Evolutionary conservation across 2,797 vertebrate genomes (phyloP).

Genomic region (Chaenodraco wilsoni): DNA sequence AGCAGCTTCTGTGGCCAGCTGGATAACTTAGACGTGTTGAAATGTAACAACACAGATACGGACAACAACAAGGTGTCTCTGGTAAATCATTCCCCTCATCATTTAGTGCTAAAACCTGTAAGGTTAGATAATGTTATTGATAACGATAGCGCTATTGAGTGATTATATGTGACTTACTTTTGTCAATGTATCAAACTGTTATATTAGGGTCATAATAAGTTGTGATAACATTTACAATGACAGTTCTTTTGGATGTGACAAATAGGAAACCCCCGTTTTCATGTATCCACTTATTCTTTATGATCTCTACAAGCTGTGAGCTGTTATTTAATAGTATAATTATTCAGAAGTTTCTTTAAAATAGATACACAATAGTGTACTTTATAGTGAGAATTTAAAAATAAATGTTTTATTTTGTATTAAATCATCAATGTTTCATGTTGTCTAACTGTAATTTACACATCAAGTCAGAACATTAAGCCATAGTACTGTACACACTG

Average conservation of each 20-base stretch:
- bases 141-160: background rate
- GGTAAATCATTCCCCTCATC: constrained; percentile 1
- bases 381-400: background rate
- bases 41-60: constrained; percentile 1
- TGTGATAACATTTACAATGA: background rate
- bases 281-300: too few relatives aligned
- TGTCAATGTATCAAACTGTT: background rate
- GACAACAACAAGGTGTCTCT: constrained; percentile 72
- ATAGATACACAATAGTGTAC: background rate
- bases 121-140: background rate
- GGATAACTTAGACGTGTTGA: background rate
- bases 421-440: background rate
- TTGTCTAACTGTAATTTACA: background rate
- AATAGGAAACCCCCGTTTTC: too few relatives aligned
- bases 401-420: background rate
- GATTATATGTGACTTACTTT: background rate
- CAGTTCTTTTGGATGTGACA: background rate
- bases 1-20: constrained; percentile 5
- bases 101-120: background rate
- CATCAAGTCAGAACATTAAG: background rate
- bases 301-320: too few relatives aligned
- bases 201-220: background rate
- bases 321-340: too few relatives aligned
- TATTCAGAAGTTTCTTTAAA: too few relatives aligned
- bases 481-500: background rate